Evolutionary conservation across 2,888 invertebrate species (phyloP), one percentile per base, ranked within the genome.

Genomic region (Tridacna crocea): DNA sequence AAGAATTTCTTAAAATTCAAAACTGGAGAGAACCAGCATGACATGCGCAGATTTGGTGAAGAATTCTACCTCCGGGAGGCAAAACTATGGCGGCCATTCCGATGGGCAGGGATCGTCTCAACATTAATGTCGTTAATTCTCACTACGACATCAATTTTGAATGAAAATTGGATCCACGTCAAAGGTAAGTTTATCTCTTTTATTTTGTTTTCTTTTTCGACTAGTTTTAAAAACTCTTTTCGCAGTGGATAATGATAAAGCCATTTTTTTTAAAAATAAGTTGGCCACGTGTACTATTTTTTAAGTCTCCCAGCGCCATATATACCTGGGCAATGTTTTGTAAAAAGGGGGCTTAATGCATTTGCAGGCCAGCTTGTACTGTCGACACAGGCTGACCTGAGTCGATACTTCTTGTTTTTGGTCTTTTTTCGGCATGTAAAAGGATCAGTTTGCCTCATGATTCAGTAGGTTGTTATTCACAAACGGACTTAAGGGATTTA

Each of bases 1-100:
- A 92, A 92, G 79, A 92, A 91, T 81, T 92, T 92, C 85, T 89
- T 92, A 73, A 92, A 92, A 85, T 92, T 92, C 77, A 92, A 92
- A 80, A 91, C 92, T 13, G 89, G 91, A n/a, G 91, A 92, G 24
- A 88, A 88, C 24, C 91, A 89, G 66, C 87, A 89, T 12, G 92
- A 92, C 79, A 85, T 89, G 22, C 85, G 92, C 24, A 92, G 91
- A 81, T 92, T 92, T 72, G 92, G 92, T 0, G 92, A 92, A 83
- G 92, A 92, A 70, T 92, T 89, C 63, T 92, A 92, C 77, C 82
- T 92, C 26, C 78, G 92, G 36, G 92, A 92, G 78, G 91, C 91
- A 13, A 88, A 88, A 27, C 83, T 92, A 66, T 92, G 92, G 91
- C 81, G 92, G n/a, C 92, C 92, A 0, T 92, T 92, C 78, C 89